These are phyloP conservation scores for Eupithecia pulchellata DNA, from an alignment of 2,888 invertebrate species.

Conservation along the genomic window DNA sequence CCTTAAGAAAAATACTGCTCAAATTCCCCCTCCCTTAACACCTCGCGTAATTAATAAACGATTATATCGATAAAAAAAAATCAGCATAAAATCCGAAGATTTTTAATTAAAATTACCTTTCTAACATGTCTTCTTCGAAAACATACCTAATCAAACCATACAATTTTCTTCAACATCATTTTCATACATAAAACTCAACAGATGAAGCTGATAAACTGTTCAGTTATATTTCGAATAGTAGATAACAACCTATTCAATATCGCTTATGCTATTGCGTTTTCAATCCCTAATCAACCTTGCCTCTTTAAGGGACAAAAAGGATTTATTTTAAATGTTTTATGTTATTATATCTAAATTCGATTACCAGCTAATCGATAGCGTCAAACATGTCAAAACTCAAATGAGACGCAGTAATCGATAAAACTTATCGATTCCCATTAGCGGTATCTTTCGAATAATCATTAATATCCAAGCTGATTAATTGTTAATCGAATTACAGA, in stretches of 20 bases:
- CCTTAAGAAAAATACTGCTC: no score
- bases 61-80: no score
- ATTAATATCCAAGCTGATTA: conserved; percentile 5
- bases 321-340: not conserved
- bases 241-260: not conserved
- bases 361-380: conserved; percentile 5
- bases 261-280: not conserved
- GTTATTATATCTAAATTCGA: not conserved
- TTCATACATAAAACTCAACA: not conserved
- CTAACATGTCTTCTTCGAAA: not conserved
- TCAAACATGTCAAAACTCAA: conserved; percentile 12
- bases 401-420: conserved; percentile 4
- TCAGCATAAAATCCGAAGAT: not conserved
- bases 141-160: not conserved
- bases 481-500: conserved; percentile 14
- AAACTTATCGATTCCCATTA: conserved; percentile 6
- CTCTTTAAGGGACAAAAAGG: not conserved
- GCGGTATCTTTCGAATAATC: conserved; percentile 11
- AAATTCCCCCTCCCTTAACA: no score
- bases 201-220: not conserved
- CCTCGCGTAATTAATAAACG: no score
- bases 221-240: not conserved
- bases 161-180: not conserved
- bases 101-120: not conserved
- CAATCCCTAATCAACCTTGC: not conserved